These are phyloP conservation scores for Benthosema pterotum DNA, from an alignment of 2,797 vertebrate genomes.

Conservation along the genomic window DNA sequence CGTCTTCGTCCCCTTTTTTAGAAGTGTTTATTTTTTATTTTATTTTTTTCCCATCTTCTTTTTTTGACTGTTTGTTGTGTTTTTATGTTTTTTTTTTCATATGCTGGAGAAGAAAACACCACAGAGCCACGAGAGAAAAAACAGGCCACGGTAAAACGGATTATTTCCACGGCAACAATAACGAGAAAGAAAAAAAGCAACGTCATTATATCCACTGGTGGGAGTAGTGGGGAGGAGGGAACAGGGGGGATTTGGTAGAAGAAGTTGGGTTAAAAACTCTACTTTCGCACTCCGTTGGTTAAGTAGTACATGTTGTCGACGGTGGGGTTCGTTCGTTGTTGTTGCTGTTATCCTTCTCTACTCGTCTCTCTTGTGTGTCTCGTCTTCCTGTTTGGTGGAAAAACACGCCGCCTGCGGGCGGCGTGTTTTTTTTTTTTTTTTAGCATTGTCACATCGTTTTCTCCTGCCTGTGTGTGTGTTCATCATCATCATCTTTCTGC, in stretches of 20 bases:
- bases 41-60: slow-evolving; percentile 32
- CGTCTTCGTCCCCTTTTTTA: slow-evolving; percentile 62
- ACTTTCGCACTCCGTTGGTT: slow-evolving; percentile 46
- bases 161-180: slow-evolving; percentile 80
- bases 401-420: slow-evolving; percentile 32
- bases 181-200: slow-evolving; percentile 75
- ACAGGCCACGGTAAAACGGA: slow-evolving; percentile 79
- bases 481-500: slow-evolving; percentile 41
- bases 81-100: slow-evolving; percentile 45
- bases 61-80: slow-evolving; percentile 4
- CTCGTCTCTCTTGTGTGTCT: not conserved
- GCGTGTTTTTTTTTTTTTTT: no score
- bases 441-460: slow-evolving; percentile 45
- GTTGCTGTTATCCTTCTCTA: slow-evolving; percentile 12
- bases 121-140: slow-evolving; percentile 76
- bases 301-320: slow-evolving; percentile 42
- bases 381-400: slow-evolving; percentile 41
- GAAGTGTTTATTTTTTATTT: slow-evolving; percentile 53
- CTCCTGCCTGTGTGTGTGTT: slow-evolving; percentile 27
- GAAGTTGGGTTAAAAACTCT: slow-evolving; percentile 63
- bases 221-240: slow-evolving; percentile 5
- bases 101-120: slow-evolving; percentile 79
- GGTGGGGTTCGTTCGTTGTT: slow-evolving; percentile 31
- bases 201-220: slow-evolving; percentile 73
- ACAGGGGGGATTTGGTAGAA: slow-evolving; percentile 44